Evolutionary conservation across 2,888 invertebrate genomes (phyloP), one percentile per base, ranked within the genome.

Genomic region (Glaucopsyche alexis): DNA sequence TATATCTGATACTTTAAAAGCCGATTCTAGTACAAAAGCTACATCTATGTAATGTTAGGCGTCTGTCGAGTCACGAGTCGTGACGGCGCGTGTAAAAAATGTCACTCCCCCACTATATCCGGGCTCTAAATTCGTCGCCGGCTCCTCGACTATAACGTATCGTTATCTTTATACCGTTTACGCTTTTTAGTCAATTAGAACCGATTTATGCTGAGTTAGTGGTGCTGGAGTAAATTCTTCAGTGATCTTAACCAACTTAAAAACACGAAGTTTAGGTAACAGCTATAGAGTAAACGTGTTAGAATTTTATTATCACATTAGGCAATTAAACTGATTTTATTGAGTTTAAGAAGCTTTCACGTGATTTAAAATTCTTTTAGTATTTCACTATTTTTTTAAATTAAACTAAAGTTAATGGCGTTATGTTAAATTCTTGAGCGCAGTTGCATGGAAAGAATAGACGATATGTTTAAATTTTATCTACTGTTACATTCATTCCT

Each of bases 41-140:
- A 47, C 29, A 55, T 67, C 77, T 73, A 4, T 71, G 64, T 49
- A 40, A 64, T 72, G 38, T 49, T 72, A 72, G 52, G 52, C 67
- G 55, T 72, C 67, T 69, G 66, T 72, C 67, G 42, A 42, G 50
- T 67, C 72, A 42, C 72, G 72, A 67, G 49, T 71, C 60, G 71
- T 66, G 72, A 72, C 72, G 72, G 65, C 72, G 65, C 80, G 78
- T 80, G 81, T 85, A 87, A 88, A 88, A 90, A 88, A 82, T 79
- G 77, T 79, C 78, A 77, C 80, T 81, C 85, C 85, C 87, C 85
- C 82, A 76, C 82, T 82, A 88, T 89, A 89, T 91, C 90, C 89
- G 86, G 83, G 81, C 83, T 89, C 90, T 88, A 90, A 89, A 90
- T 89, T 83, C 78, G 89, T 87, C 76, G 42, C 42, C 45, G 13